Base-by-base conservation (phyloP, 2,113 vertebrate species). In the Mastomys natalensis region DNA sequence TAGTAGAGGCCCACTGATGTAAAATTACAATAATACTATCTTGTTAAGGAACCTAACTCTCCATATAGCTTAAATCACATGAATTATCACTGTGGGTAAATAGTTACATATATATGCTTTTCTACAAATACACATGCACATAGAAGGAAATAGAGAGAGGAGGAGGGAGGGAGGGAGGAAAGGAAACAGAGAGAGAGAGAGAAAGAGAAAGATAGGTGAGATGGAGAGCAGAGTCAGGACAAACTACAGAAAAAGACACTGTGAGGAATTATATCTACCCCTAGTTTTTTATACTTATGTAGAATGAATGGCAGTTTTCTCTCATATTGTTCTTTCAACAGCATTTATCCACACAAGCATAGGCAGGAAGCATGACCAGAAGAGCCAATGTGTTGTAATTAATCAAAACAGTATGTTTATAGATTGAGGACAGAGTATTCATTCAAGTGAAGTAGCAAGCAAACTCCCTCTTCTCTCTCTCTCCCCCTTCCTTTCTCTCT, bases 21-120 rank as follows among this genome's bases (percentile, higher is more conserved):
- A 8, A 96, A 96, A 97, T 64, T 31, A 1, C 16, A 94, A 66
- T 90, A 96, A 95, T 94, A 58, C 91, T 96, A 96, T 97, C 94
- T 95, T 72, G 94, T n/a, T 76, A 3, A 70, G 97, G 80, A 97
- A 95, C 96, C 51, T 84, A 95, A 95, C 96, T 94, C 92, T 97
- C 98, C 91, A 97, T 97, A 94, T 97, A 98, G 98, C 97, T 98
- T 98, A 95, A 97, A 92, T 98, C 96, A 97, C 8, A 12, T 90
- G 58, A 95, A 96, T 86, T 85, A 74, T 84, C 55, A 73, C 19
- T n/a, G 48, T 40, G 84, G 37, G 93, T 34, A 24, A 17, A 26
- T 15, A 82, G 9, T 78, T 53, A 10, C 51, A 55, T 34, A 17
- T 68, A 37, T 45, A 1, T 37, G 9, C n/a, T 31, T 45, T 85